phyloP scores from a whole-genome alignment of 2,888 invertebrate genomes.

The Pyrocoelia pectoralis region DNA sequence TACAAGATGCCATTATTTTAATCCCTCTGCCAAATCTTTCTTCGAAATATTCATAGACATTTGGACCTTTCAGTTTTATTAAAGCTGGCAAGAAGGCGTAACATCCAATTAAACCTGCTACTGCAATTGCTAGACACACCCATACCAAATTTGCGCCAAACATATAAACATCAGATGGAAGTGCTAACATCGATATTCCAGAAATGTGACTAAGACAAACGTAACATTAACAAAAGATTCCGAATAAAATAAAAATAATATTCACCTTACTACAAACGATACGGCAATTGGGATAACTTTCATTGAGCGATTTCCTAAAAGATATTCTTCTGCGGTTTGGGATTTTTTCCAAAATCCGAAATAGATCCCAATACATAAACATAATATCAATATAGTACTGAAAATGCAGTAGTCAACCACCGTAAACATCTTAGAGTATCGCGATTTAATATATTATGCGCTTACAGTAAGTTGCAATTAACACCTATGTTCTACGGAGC shows the following conservation, averaged over 20 bases:
- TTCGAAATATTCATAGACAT: constrained; percentile 70
- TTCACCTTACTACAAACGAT: constrained; percentile 74
- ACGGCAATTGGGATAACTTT: constrained; percentile 73
- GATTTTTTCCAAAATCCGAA: constrained; percentile 62
- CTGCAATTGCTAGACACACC: constrained; percentile 46
- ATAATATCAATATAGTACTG: constrained; percentile 57
- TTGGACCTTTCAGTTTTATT: constrained; percentile 69
- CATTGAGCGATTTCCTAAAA: constrained; percentile 73
- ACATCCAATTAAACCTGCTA: constrained; percentile 40
- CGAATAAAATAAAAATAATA: constrained; percentile 36
- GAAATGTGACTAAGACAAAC: constrained; percentile 78
- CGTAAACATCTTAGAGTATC: constrained; percentile 70
- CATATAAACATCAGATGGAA: constrained; percentile 77
- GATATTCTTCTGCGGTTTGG: constrained; percentile 70
- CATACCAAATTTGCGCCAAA: constrained; percentile 72
- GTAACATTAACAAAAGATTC: no score
- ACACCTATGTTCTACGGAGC: no score
- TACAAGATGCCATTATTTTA: constrained; percentile 64
- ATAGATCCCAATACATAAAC: constrained; percentile 63
- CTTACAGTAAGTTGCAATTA: no score
- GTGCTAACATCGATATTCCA: constrained; percentile 76
- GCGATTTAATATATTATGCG: no score
- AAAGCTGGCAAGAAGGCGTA: constrained; percentile 48
- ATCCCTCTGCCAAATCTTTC: constrained; percentile 66
- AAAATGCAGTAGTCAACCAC: constrained; percentile 62